Evolutionary conservation across 2,113 vertebrate species (phyloP), one percentile per base, ranked within the genome.

Genomic region (Cynopterus brachyotis): DNA sequence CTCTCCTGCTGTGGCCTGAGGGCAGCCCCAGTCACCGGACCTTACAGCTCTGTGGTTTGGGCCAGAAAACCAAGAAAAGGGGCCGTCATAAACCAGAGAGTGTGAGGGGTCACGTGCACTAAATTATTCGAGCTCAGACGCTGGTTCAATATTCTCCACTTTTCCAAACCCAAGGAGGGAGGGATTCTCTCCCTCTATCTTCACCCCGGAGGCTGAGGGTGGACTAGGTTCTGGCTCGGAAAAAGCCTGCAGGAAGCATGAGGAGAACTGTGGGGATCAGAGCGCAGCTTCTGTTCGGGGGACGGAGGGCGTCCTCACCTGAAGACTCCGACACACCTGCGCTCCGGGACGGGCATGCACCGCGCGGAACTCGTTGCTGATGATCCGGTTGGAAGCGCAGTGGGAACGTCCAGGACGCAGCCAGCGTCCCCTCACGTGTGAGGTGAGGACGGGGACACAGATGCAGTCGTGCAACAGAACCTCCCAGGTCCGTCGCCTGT

Each of bases 311-410:
- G n/a, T 79, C 83, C 53, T 59, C 55, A 19, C 12, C 53, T 35
- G 60, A 30, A 70, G 32, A 30, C 13, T 10, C 15, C 2, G 42
- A 20, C 2, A 4, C 15, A 3, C 10, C 55, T 3, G 28, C 26
- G 10, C 45, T 70, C 9, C 0, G 37, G n/a, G n/a, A n/a, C n/a
- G n/a, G n/a, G n/a, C n/a, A 40, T 1, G 11, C 60, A 0, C 28
- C 2, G 22, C 16, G 26, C 26, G 19, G 59, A 55, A 42, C 37
- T 32, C 22, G 37, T 4, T 19, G 66, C n/a, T 72, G n/a, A 50
- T 4, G 67, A 40, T 32, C 9, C 19, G 35, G 37, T 37, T 30
- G 32, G 45, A 75, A 40, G 50, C 13, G 28, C 67, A 82, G 45
- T 20, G 19, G 6, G 47, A 50, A 5, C 5, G 42, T 35, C 32